Percentiles rank a stretch among this genome's conserved stretches.
phyloP scores from a whole-genome alignment of 2,888 invertebrate genomes.

The Drepana falcataria region DNA sequence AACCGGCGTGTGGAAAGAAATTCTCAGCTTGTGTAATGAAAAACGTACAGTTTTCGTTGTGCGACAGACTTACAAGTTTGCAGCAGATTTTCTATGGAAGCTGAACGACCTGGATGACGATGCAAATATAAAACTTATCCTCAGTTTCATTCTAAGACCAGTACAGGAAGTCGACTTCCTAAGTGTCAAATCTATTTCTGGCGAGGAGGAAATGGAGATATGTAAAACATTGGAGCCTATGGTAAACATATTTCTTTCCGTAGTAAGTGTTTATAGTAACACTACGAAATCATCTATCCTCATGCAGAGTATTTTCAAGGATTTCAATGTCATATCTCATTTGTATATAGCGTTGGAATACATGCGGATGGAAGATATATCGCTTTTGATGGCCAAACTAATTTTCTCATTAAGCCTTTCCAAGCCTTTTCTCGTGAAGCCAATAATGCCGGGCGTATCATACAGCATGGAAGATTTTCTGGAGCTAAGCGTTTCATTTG shows the following conservation, averaged over 20 bases:
- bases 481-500: constrained; percentile 47
- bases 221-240: constrained; percentile 76
- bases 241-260: constrained; percentile 74
- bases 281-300: constrained; percentile 53
- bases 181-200: constrained; percentile 64
- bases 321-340: constrained; percentile 51
- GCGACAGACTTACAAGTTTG: constrained; percentile 81
- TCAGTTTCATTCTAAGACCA: constrained; percentile 77
- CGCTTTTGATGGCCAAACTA: constrained; percentile 68
- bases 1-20: constrained; percentile 81
- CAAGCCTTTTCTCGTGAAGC: constrained; percentile 51
- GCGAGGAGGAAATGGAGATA: constrained; percentile 71
- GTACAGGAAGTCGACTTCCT: constrained; percentile 76
- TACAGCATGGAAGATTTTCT: constrained; percentile 51
- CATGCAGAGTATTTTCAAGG: constrained; percentile 39
- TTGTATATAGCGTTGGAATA: constrained; percentile 55
- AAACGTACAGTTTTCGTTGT: constrained; percentile 86
- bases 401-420: constrained; percentile 61
- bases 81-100: constrained; percentile 79
- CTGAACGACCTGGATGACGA: constrained; percentile 67
- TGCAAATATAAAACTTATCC: constrained; percentile 73
- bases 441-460: constrained; percentile 40
- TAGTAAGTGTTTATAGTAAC: constrained; percentile 72
- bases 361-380: constrained; percentile 62
- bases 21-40: constrained; percentile 80